These are phyloP conservation scores for Mimumesa dahlbomi DNA, from an alignment of 2,888 invertebrate genomes.

Conservation along the genomic window DNA sequence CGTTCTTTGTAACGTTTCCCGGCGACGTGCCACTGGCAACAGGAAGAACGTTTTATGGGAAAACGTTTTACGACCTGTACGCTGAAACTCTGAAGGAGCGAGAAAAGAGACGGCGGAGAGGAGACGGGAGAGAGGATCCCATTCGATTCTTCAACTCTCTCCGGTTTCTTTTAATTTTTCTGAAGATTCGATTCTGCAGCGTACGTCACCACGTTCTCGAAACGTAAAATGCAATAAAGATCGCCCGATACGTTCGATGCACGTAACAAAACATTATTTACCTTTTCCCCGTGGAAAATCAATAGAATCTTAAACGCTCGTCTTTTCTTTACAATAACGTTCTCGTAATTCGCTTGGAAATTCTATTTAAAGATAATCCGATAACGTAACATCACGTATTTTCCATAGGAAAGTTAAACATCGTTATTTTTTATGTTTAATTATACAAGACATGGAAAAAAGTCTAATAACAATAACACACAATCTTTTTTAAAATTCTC, in stretches of 20 bases:
- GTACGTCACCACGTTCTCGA: background rate
- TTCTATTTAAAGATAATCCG: conserved; percentile 1
- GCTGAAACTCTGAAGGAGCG: background rate
- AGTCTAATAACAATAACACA: too few relatives aligned
- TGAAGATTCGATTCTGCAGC: conserved; percentile 3
- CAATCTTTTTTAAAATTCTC: too few relatives aligned
- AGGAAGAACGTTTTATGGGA: conserved; percentile 52
- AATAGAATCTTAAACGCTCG: background rate
- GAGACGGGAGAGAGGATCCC: background rate
- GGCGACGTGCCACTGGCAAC: conserved; percentile 43
- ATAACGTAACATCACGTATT: too few relatives aligned
- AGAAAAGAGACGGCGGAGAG: conserved; percentile 1
- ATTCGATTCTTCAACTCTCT: conserved; percentile 32
- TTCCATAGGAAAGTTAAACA: too few relatives aligned
- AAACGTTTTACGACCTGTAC: conserved; percentile 53
- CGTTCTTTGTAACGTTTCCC: conserved; percentile 34
- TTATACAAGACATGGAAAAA: too few relatives aligned
- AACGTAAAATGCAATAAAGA: conserved; percentile 9
- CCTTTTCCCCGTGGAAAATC: background rate
- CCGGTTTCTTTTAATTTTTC: conserved; percentile 47
- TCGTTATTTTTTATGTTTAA: too few relatives aligned
- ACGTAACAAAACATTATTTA: conserved; percentile 11
- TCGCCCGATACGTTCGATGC: conserved; percentile 1
- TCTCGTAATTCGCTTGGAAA: conserved; percentile 48
- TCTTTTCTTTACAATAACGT: conserved; percentile 3